Base-by-base conservation (phyloP, 37 sponge, comb jelly and placozoan genomes). In the Lycopodina hypogea region DNA sequence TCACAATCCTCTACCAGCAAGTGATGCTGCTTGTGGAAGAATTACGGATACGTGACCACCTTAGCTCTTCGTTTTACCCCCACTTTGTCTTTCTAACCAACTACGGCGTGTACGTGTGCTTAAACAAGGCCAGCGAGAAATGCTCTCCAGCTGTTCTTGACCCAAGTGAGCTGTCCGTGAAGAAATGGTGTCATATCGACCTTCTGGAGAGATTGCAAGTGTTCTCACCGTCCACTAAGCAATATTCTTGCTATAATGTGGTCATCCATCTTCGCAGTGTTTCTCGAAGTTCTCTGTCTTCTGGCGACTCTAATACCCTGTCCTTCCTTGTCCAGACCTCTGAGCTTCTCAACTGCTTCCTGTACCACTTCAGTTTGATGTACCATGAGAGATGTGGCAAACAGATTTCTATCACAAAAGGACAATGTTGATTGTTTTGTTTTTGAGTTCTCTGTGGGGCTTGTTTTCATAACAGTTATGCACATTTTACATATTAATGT, bases 181-280 rank as follows among this genome's bases (percentile, higher is more conserved):
- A 75, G 61, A 80, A 73, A 56, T 86, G 87, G 87, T 75, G 74
- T 36, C 87, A 68, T 38, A 74, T 86, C 26, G 87, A 86, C 56
- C 45, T 68, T 18, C 18, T 86, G 21, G 74, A 69, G 11, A 56
- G 55, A 24, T 57, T 86, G 19, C 22, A 74, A 23, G 60, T 86
- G 24, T 55, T 57, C 30, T 41, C 23, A 28, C 81, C 81, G 0
- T 19, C 4, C 3, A 22, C 59, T 17, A 42, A 42, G 3, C 32
- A 35, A 39, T 59, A 60, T 58, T 30, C 41, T 0, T 23, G 26
- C 33, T 70, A 71, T 61, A 71, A 28, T 35, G 14, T 80, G 0
- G 51, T 15, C 35, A 68, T 78, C 38, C 32, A 68, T 33, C 35
- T 68, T 21, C 79, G 69, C 21, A 65, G 35, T 17, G 17, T 19